These are phyloP conservation scores for Rhizomys pruinosus DNA, from an alignment of 2,113 vertebrate species.

Conservation along the genomic window DNA sequence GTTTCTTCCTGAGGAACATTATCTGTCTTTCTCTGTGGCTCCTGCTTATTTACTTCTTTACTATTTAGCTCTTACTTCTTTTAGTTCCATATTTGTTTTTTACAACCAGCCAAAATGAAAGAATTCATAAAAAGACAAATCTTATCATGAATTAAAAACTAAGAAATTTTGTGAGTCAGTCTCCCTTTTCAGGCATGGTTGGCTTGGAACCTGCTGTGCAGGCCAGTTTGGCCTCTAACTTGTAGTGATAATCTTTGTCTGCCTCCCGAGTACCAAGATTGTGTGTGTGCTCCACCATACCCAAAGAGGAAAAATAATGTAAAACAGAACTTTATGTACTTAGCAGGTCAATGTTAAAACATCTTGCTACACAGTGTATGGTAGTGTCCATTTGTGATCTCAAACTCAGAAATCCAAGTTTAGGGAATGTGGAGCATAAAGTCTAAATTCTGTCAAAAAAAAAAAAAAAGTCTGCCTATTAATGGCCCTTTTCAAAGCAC, in stretches of 20 bases:
- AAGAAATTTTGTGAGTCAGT: neutral
- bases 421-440: neutral
- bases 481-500: neutral
- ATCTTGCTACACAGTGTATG: neutral
- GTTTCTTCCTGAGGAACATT: neutral
- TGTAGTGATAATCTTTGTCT: neutral
- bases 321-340: neutral
- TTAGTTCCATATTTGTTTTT: neutral
- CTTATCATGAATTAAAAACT: neutral
- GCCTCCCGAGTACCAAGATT: no score
- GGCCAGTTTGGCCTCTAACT: neutral
- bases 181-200: neutral
- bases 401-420: neutral
- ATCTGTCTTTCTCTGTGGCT: neutral
- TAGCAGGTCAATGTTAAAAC: neutral
- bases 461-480: neutral
- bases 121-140: neutral
- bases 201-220: no score
- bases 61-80: neutral
- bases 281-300: no score
- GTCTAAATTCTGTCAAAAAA: neutral
- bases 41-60: neutral
- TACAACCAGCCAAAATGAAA: neutral
- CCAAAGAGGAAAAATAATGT: neutral
- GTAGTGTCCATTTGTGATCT: no score